A percentile compares a stretch with the other conserved stretches of the same genome.
These are phyloP conservation scores for Liodrosophila aerea DNA, from an alignment of 2,888 invertebrate species.

Conservation along the genomic window DNA sequence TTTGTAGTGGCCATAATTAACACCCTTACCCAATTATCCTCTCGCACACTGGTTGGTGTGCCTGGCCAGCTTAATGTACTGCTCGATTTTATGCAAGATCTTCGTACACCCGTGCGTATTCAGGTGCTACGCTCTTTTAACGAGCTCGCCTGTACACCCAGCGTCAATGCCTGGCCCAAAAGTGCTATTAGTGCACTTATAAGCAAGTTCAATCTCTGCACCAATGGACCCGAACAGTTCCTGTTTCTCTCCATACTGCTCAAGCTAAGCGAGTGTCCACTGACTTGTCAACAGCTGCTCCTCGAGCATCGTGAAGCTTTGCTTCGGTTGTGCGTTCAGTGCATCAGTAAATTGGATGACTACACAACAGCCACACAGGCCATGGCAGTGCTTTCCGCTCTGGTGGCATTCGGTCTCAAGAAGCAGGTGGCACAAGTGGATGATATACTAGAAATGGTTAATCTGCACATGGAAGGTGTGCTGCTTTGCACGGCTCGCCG, in stretches of 20 bases:
- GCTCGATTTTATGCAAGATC: slow-evolving; percentile 87
- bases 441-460: slow-evolving; percentile 78
- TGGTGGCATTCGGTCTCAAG: slow-evolving; percentile 69
- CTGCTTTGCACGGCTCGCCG: slow-evolving; percentile 80
- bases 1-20: slow-evolving; percentile 92
- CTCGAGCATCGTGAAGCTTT: slow-evolving; percentile 79
- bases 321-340: slow-evolving; percentile 79
- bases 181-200: slow-evolving; percentile 82
- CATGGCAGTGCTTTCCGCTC: slow-evolving; percentile 80
- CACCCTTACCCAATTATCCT: slow-evolving; percentile 93
- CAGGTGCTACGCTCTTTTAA: slow-evolving; percentile 87
- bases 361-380: slow-evolving; percentile 81
- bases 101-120: slow-evolving; percentile 87
- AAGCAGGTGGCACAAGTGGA: slow-evolving; percentile 55
- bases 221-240: slow-evolving; percentile 80
- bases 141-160: slow-evolving; percentile 86
- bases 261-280: slow-evolving; percentile 81
- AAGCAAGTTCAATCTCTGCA: slow-evolving; percentile 77
- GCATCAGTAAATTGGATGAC: slow-evolving; percentile 79
- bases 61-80: slow-evolving; percentile 90
- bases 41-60: slow-evolving; percentile 94
- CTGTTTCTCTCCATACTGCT: slow-evolving; percentile 80
- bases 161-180: slow-evolving; percentile 91
- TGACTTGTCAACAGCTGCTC: slow-evolving; percentile 80
- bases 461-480: slow-evolving; percentile 81